Conservation (phyloP, 2,888 invertebrate species). For the Zhengitettix transpicula region DNA sequence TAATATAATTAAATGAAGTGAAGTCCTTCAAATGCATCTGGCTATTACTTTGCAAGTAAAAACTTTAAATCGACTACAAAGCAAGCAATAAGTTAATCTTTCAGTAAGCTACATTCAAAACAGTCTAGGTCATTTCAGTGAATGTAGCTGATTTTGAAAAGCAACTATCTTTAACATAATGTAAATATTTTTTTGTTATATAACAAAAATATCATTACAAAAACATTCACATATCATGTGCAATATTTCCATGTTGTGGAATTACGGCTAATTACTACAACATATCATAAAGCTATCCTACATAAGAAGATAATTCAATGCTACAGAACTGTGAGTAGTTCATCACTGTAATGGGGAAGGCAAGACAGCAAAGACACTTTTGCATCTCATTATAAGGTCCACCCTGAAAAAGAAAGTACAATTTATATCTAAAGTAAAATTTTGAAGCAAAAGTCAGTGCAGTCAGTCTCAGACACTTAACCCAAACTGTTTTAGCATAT, state of each 20-base stretch:
- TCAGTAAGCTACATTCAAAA: constrained; percentile 5
- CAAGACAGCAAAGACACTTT: too few species aligned
- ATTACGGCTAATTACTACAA: too few species aligned
- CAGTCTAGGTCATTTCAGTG: constrained; percentile 3
- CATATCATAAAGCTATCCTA: neutral
- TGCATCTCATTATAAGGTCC: constrained; percentile 1
- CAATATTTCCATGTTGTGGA: neutral
- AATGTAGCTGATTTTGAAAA: constrained; percentile 6
- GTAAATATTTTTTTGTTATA: neutral
- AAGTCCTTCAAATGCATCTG: too few species aligned
- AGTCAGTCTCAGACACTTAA: neutral
- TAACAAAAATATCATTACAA: neutral
- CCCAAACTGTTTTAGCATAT: too few species aligned
- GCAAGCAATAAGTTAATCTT: constrained; percentile 3
- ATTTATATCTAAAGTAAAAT: neutral
- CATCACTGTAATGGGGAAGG: neutral
- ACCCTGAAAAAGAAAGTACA: constrained; percentile 4
- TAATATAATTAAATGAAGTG: too few species aligned
- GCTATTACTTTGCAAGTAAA: too few species aligned
- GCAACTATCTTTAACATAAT: constrained; percentile 5
- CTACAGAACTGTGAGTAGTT: neutral
- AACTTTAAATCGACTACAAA: constrained; percentile 1
- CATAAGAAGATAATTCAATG: neutral
- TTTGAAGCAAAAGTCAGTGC: neutral
- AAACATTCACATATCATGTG: constrained; percentile 1